Evolutionary conservation across 2,888 invertebrate genomes (phyloP), one percentile per base, ranked within the genome.

Genomic region (Cyclophora albipunctata): DNA sequence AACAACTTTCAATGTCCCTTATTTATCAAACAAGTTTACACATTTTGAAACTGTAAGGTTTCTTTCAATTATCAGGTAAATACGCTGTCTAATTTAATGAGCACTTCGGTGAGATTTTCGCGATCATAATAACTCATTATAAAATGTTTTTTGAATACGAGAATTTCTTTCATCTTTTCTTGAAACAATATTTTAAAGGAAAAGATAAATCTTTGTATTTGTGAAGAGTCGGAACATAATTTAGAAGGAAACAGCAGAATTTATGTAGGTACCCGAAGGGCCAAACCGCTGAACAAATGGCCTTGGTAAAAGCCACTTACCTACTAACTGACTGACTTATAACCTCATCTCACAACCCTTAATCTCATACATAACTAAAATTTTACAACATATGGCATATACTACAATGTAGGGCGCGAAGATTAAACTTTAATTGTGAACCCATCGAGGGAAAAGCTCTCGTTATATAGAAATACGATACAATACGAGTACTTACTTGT

Each of bases 231-330:
- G 52, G 48, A 54, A 50, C 57, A 59, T 59, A 61, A 61, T 59
- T 61, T 59, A 61, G 57, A 56, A 56, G 52, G 59, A 61, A 59
- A 51, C 59, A 55, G 50, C 54, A 59, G 52, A 64, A 71, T 71
- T 71, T 70, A 71, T 69, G 67, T 64, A 65, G 63, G 63, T 62
- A 63, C 61, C 66, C 63, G 62, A 64, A 67, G 63, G 69, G 62
- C 58, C 61, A 60, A 61, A 66, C 71, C 68, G 60, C 67, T 48
- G 61, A 60, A 57, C 69, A 71, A 71, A 73, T 67, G 69, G 66
- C 54, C 63, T 59, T 67, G 63, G 66, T 66, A 61, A 67, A 70
- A 69, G 64, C 69, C 67, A 71, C 71, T 71, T 69, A 70, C 69
- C 59, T 56, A 60, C 62, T 71, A 69, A 71, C 64, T 67, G 62